These are phyloP conservation scores for Lasioglossum baleicum DNA, from an alignment of 1,140 invertebrate species.

Conservation along the genomic window DNA sequence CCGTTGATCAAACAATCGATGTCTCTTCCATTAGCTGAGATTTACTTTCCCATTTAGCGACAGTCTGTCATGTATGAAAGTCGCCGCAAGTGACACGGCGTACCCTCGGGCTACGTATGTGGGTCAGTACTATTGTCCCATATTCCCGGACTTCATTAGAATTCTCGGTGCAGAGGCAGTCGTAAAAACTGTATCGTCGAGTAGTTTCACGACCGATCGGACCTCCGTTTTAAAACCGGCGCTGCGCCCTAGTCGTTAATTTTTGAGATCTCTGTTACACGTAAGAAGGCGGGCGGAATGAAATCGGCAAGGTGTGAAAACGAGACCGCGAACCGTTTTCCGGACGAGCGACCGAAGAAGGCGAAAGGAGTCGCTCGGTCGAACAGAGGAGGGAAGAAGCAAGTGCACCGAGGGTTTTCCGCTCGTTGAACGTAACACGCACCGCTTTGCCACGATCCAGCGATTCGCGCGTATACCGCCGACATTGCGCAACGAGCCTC, in stretches of 20 bases:
- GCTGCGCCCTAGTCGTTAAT: neutral
- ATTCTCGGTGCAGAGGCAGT: neutral
- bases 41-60: slow-evolving; percentile 77
- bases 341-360: slow-evolving; percentile 61
- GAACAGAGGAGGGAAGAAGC: slow-evolving; percentile 39
- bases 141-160: slow-evolving; percentile 39
- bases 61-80: slow-evolving; percentile 75
- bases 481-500: slow-evolving; percentile 62
- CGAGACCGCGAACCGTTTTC: slow-evolving; percentile 57
- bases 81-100: slow-evolving; percentile 58
- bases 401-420: slow-evolving; percentile 66
- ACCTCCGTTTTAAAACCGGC: neutral
- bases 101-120: slow-evolving; percentile 51
- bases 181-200: neutral
- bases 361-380: slow-evolving; percentile 46
- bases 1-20: slow-evolving; percentile 76
- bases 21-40: slow-evolving; percentile 77
- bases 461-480: slow-evolving; percentile 64
- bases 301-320: slow-evolving; percentile 62
- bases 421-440: slow-evolving; percentile 73
- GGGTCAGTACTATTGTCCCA: slow-evolving; percentile 58
- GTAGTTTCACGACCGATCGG: neutral
- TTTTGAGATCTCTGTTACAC: neutral
- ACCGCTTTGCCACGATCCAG: slow-evolving; percentile 69
- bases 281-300: slow-evolving; percentile 19